Conservation (phyloP, 1,140 invertebrate species). For the Ceratoteleas bidentatus region DNA sequence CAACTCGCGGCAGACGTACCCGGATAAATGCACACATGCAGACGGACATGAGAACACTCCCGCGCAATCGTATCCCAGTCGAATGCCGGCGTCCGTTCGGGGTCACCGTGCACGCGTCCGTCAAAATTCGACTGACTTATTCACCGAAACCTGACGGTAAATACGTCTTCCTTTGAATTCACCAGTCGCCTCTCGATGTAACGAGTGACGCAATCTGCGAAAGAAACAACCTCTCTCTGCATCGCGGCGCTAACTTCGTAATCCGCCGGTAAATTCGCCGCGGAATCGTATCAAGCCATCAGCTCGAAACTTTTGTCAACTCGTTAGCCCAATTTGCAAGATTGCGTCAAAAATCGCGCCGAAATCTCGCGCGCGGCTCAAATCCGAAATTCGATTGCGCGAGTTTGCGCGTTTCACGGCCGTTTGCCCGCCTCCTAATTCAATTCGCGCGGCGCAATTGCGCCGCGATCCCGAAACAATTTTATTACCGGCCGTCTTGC, state of each 20-base stretch:
- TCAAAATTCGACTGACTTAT: slow-evolving; percentile 17
- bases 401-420: not conserved
- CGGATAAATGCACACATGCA: no score
- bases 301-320: not conserved
- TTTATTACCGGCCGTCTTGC: slow-evolving; percentile 18
- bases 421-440: slow-evolving; percentile 13
- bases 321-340: not conserved
- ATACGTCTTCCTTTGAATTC: no score
- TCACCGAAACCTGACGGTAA: no score
- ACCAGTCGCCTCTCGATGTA: no score
- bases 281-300: not conserved
- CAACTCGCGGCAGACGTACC: not conserved
- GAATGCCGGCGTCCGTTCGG: slow-evolving; percentile 7
- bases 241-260: no score
- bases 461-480: slow-evolving; percentile 17
- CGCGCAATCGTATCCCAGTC: slow-evolving; percentile 27
- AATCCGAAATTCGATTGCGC: not conserved
- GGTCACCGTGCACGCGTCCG: slow-evolving; percentile 16
- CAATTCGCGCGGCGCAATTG: slow-evolving; percentile 8
- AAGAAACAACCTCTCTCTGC: no score
- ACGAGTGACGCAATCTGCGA: no score
- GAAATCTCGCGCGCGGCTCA: no score
- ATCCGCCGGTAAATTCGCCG: no score
- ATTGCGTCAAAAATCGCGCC: not conserved
- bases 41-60: not conserved